Conservation (phyloP, 2,113 vertebrate species). For the Ceyx cyanopectus region DNA sequence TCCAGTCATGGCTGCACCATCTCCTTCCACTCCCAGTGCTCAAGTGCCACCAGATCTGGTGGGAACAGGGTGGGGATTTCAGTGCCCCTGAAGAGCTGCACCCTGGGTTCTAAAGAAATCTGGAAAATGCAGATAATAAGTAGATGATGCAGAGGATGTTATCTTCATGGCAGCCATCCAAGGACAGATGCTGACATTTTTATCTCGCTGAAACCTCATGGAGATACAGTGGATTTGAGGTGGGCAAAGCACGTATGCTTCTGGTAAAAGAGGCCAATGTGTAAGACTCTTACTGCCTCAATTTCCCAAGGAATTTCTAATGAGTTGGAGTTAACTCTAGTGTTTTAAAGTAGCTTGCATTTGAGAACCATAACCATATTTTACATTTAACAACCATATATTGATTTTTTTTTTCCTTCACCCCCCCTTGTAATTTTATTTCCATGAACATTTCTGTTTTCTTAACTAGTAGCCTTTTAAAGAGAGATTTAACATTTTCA, state of each 20-base stretch:
- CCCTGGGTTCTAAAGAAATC: accelerated
- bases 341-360: constrained; percentile 73
- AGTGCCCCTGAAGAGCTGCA: accelerated
- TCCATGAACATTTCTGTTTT: constrained; percentile 80
- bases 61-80: neutral
- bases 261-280: constrained; percentile 35
- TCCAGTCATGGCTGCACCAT: accelerated
- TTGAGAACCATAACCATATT: constrained; percentile 71
- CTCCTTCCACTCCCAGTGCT: neutral
- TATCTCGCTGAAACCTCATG: neutral
- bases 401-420: constrained; percentile 72
- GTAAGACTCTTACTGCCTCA: constrained; percentile 70
- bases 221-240: neutral
- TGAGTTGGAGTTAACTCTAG: constrained; percentile 64
- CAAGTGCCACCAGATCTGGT: neutral
- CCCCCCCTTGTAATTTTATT: constrained; percentile 76
- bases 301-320: constrained; percentile 77
- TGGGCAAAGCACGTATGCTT: neutral
- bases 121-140: neutral
- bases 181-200: neutral
- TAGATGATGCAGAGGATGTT: neutral
- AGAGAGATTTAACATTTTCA: constrained; percentile 78
- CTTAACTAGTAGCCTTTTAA: constrained; percentile 84
- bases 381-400: constrained; percentile 79
- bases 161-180: neutral